Evolutionary conservation across 2,797 vertebrate species (phyloP).

Genomic region (Glossophaga mutica): DNA sequence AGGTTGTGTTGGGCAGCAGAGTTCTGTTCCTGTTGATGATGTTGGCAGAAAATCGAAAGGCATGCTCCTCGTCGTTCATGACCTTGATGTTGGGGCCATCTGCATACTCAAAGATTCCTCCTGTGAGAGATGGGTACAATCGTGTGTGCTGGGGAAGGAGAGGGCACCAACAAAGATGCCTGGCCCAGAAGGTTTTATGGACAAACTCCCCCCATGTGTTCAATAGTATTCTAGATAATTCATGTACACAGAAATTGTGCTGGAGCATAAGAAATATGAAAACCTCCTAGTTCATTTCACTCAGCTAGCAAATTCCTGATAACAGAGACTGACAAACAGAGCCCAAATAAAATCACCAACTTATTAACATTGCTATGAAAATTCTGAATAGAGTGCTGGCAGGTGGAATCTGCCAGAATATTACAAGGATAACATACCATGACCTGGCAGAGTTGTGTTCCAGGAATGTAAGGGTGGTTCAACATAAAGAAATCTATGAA

Average conservation of each 20-base stretch:
- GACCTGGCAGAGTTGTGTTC: constrained; percentile 31
- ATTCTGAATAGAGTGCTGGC: constrained; percentile 38
- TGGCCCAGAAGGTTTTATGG: not conserved
- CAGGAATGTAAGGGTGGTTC: constrained; percentile 39
- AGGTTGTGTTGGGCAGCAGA: constrained; percentile 96
- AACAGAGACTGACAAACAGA: not conserved
- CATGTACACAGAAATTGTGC: not conserved
- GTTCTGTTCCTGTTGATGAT: constrained; percentile 99
- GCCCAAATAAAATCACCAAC: constrained; percentile 35
- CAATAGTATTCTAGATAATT: not conserved
- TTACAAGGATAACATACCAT: constrained; percentile 42
- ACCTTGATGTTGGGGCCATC: constrained; percentile 92
- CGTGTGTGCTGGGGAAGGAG: not conserved
- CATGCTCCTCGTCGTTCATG: constrained; percentile 96
- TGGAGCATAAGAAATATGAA: not conserved
- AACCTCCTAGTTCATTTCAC: constrained; percentile 22
- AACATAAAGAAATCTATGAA: constrained; percentile 48
- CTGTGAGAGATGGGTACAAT: constrained; percentile 81
- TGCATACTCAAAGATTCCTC: constrained; percentile 97
- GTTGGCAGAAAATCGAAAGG: constrained; percentile 98
- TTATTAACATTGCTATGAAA: constrained; percentile 52
- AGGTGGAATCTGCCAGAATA: constrained; percentile 49
- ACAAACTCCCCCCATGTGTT: not conserved
- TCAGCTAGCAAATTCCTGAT: constrained; percentile 30
- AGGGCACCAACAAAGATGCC: not conserved